Base-by-base conservation (phyloP, 1,140 invertebrate species). In the Drosophila bocki region DNA sequence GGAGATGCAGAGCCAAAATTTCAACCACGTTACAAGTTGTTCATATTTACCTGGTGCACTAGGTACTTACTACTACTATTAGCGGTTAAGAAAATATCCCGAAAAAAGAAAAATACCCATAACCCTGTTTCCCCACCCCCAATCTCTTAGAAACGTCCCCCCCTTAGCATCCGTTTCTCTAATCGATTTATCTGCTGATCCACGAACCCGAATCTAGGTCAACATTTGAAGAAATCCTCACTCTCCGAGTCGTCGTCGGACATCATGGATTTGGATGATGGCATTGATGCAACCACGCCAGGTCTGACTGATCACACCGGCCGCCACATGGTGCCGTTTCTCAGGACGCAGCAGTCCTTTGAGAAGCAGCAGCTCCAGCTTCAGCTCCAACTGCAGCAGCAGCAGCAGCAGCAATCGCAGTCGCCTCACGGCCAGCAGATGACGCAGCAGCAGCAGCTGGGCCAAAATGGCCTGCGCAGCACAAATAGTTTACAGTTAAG, bases 1-100 rank as follows among this genome's bases (percentile, higher is more conserved):
- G 93, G 98, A 98, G 94, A 98, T 98, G 97, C 97, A 98, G 94
- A 98, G 97, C 86, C 97, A 98, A 94, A 98, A 98, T 94, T 98
- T 98, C 95, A 98, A 98, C 94, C 98, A 98, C 93, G 98, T 98
- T 93, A 98, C 97, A 92, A 98, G 97, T 94, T 99, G 98, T 94
- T 98, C 98, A 82, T 99, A 98, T 94, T 95, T 98, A 93, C 97
- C 98, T 92, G 97, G 97, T 91, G 96, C 96, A 92, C 94, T 97
- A 94, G 97, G 97, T 95, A 94, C 94, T 93, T 94, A 79, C 65
- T 62, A 78, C 76, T 74, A 78, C 51, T 63, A 71, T 15, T 63
- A 79, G 70, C 56, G 54, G 53, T 51, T 74, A 72, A 72, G 44
- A 41, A 41, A 71, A 9, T 44, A 11, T 39, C 63, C 19, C 11